A percentile compares a stretch with the other conserved stretches of the same genome.
phyloP scores from a whole-genome alignment of 2,888 invertebrate genomes.

The Matsumyia berberina region DNA sequence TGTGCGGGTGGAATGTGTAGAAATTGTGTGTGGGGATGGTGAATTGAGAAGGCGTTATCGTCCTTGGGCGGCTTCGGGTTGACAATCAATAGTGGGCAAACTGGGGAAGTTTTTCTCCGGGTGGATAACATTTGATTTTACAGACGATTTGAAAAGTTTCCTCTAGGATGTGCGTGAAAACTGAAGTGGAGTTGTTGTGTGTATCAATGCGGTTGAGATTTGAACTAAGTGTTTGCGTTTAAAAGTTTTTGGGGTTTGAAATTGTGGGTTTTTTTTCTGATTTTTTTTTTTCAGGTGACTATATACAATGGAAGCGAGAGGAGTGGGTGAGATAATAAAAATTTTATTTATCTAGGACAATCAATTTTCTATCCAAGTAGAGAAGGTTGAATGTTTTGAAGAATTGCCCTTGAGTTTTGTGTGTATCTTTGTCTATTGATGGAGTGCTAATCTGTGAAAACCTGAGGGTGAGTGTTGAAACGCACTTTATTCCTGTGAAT shows the following conservation, averaged over 20 bases:
- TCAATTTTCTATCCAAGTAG: background rate
- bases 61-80: slow-evolving; percentile 29
- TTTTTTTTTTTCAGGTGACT: slow-evolving; percentile 1
- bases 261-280: no score
- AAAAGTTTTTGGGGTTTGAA: background rate
- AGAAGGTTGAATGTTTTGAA: background rate
- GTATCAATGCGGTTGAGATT: slow-evolving; percentile 6
- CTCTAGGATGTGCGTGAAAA: background rate
- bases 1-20: background rate
- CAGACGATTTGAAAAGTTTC: slow-evolving; percentile 13
- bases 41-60: slow-evolving; percentile 41
- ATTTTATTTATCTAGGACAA: slow-evolving; percentile 3
- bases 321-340: background rate
- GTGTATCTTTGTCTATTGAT: background rate
- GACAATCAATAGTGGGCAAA: slow-evolving; percentile 42
- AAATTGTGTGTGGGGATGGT: slow-evolving; percentile 22
- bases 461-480: no score
- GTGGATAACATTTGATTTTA: slow-evolving; percentile 8
- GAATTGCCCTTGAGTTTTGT: background rate
- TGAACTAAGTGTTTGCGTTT: background rate
- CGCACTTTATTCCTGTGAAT: no score
- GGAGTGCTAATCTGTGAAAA: background rate
- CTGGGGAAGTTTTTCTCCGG: slow-evolving; percentile 7
- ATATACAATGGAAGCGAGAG: no score
- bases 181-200: background rate